Evolutionary conservation across 1,140 invertebrate genomes (phyloP), one percentile per base, ranked within the genome.

Genomic region (Acromyrmex echinatior): DNA sequence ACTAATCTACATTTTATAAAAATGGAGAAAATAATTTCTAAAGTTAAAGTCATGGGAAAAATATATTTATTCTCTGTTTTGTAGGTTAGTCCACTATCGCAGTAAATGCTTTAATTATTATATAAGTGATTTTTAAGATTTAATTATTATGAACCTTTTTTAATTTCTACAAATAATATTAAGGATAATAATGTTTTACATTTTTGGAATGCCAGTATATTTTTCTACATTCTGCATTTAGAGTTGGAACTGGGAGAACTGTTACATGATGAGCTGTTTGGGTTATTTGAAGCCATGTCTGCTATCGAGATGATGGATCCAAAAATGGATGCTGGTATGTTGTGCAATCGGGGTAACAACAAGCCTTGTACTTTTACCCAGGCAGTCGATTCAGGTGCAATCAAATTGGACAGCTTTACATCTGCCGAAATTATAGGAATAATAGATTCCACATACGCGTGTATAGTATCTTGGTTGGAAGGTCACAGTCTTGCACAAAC

Each of bases 261-360:
- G 14, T 95, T 99, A 16, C 98, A 99, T 93, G 98, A 99, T 96
- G 97, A 98, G 74, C 94, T 98, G 25, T 99, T 99, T 97, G 98
- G 98, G 0, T 95, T 99, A 25, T 99, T 99, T 96, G 99, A 99
- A 95, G 99, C 99, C 0, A 99, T 99, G 99, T 99, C 99, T 12
- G 99, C 99, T 0, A 99, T 99, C 93, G 99, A 99, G 95, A 99
- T 99, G 98, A 99, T 99, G 99, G 99, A 99, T 95, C 99, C 99
- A 1, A 99, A 99, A 96, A 99, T 99, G 99, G 99, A 99, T 96
- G 99, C 99, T 62, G 99, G 99, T 31, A 99, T 99, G 99, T 95
- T 99, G 89, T 99, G 98, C 93, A 99, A 99, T 95, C 96, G 98
- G 92, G 97, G 97, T 12, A 97, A 97, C 89, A 97, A 98, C 92